Base-by-base conservation (phyloP, 2,888 invertebrate species). In the Diadegma fenestrale region DNA sequence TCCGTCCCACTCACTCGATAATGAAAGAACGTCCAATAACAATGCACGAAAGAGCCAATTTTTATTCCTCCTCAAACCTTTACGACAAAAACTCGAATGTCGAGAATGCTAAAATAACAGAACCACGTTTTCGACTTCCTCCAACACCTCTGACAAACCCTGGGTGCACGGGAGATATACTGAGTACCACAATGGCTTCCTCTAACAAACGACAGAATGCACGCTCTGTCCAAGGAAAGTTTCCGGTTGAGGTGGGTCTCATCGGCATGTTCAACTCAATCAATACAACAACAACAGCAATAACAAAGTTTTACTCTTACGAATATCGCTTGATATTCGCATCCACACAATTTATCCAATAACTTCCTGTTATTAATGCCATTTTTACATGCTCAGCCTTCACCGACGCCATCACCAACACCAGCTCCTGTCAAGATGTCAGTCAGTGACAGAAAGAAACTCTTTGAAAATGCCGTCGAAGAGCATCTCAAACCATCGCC, bases 401-500 rank as follows among this genome's bases (percentile, higher is more conserved):
- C 92, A 58, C 91, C 95, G 93, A 95, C 96, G 90, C 96, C 96
- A 91, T 96, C 97, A 91, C 96, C 96, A 91, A 96, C 96, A 93
- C 96, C 96, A 91, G 96, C 96, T 94, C 96, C 96, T 93, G 95
- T 96, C 92, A 97, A 97, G 95, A 96, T 98, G 94, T 97, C 97
- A 86, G 98, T 99, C 92, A 98, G 97, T 94, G 98, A 98, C 94
- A 98, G 98, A 95, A 98, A 98, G 94, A 97, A 97, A 93, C 98
- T 98, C 95, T 99, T 99, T 94, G 99, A 99, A 95, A 97, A 97
- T 93, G 99, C 99, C 86, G 98, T 99, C 96, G 98, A 98, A 94
- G 98, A 98, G 94, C 97, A 97, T 94, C 96, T 97, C 90, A 97
- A 97, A 94, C 97, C 97, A 87, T 96, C 97, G 90, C 96, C 97